A percentile compares a stretch with the other conserved stretches of the same genome.
These are phyloP conservation scores for Nyleta sp. DNA, from an alignment of 2,888 invertebrate genomes.

Conservation along the genomic window DNA sequence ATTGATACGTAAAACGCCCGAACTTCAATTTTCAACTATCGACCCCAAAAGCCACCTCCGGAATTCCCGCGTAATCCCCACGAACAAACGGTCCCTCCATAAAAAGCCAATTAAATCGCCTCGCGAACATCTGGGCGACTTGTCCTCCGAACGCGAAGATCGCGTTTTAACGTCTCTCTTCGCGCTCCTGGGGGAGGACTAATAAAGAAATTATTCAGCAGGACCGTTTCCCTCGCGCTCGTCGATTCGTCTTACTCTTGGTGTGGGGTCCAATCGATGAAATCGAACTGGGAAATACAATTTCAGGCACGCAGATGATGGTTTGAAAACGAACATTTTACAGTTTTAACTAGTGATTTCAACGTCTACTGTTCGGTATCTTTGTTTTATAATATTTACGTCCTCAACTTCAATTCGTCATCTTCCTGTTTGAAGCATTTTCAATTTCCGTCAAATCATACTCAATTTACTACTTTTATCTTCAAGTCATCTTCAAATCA, in stretches of 20 bases:
- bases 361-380: too few species aligned
- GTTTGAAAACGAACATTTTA: constrained; percentile 7
- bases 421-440: too few species aligned
- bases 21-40: constrained; percentile 12
- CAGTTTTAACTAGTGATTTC: too few species aligned
- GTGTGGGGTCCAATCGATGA: constrained; percentile 21
- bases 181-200: constrained; percentile 11
- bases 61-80: constrained; percentile 17
- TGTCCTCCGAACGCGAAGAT: constrained; percentile 18
- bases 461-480: too few species aligned
- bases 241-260: constrained; percentile 32
- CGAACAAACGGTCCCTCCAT: constrained; percentile 21
- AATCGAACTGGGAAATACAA: not conserved
- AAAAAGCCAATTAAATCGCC: constrained; percentile 53
- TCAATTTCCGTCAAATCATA: too few species aligned
- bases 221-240: constrained; percentile 23
- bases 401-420: too few species aligned
- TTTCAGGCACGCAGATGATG: constrained; percentile 8
- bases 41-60: constrained; percentile 5
- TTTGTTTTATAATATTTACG: too few species aligned
- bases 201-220: constrained; percentile 51
- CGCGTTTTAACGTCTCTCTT: constrained; percentile 33
- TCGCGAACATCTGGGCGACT: constrained; percentile 41
- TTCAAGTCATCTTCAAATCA: too few species aligned
- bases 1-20: constrained; percentile 23